These are phyloP conservation scores for Synaphobranchus kaupii DNA, from an alignment of 2,797 vertebrate genomes.

Conservation along the genomic window DNA sequence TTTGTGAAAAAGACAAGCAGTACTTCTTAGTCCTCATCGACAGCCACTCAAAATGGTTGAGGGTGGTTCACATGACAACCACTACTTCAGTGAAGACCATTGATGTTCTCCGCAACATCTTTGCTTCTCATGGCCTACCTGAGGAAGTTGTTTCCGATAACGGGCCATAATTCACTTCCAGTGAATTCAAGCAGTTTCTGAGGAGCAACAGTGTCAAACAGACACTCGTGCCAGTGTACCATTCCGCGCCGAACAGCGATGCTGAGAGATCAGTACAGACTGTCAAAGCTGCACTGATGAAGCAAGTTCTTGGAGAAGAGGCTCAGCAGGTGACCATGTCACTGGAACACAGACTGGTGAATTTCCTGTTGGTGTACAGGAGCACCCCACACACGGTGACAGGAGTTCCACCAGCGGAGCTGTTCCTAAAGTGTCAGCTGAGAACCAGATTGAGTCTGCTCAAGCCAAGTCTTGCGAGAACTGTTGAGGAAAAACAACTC, in stretches of 20 bases:
- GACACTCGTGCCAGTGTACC: constrained; percentile 19
- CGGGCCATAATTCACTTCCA: neutral
- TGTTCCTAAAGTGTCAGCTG: constrained; percentile 22
- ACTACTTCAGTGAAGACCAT: constrained; percentile 22
- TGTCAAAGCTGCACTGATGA: neutral
- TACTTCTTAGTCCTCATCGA: neutral
- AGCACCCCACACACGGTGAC: constrained; percentile 16
- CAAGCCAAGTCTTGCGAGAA: constrained; percentile 2
- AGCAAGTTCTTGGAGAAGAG: neutral
- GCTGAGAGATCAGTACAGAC: neutral
- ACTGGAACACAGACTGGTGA: neutral
- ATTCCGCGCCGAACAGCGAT: neutral
- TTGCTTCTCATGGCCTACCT: constrained; percentile 26
- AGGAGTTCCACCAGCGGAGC: neutral
- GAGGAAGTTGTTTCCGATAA: constrained; percentile 14
- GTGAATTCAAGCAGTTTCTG: constrained; percentile 9
- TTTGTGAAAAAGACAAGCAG: neutral
- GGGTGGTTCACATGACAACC: constrained; percentile 1
- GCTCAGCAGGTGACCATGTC: neutral
- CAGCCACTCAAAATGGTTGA: constrained; percentile 7
- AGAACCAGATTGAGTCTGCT: constrained; percentile 20
- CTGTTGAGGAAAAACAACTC: constrained; percentile 1
- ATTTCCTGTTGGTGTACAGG: constrained; percentile 23
- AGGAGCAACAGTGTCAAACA: constrained; percentile 6
- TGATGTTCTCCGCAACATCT: neutral